Conservation (phyloP, 2,888 invertebrate species). For the Thelaira solivaga region DNA sequence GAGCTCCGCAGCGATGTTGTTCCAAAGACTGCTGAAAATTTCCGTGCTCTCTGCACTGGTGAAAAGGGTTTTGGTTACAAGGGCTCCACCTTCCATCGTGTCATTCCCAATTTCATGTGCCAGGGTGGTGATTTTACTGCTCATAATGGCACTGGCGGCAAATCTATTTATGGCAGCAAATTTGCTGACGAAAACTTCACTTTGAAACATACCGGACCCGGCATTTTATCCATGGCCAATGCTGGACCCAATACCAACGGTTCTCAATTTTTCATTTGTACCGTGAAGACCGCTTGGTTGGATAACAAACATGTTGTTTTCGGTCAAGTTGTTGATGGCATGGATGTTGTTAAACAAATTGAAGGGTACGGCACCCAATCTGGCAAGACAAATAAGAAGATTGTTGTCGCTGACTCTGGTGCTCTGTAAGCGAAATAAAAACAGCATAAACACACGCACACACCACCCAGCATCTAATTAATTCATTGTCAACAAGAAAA, state of each 20-base stretch:
- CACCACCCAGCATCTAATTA: conserved; percentile 1
- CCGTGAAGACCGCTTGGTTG: conserved; percentile 94
- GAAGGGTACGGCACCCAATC: conserved; percentile 88
- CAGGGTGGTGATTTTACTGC: no score
- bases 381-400: conserved; percentile 90
- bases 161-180: conserved; percentile 93
- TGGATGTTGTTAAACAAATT: conserved; percentile 93
- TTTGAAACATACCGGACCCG: conserved; percentile 95
- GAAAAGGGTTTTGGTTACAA: no score
- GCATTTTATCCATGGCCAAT: conserved; percentile 97
- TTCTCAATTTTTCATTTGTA: conserved; percentile 97
- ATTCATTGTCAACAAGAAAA: conserved; percentile 37
- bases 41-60: no score
- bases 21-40: conserved; percentile 97
- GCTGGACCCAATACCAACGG: conserved; percentile 99
- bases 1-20: conserved; percentile 94
- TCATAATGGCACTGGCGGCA: no score
- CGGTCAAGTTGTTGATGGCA: conserved; percentile 92
- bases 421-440: conserved; percentile 80
- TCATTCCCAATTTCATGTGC: no score
- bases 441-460: no score
- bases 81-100: no score
- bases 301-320: no score
- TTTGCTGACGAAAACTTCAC: conserved; percentile 98
- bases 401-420: conserved; percentile 88